Percentiles rank a stretch among this genome's conserved stretches.
Evolutionary conservation across 2,888 invertebrate species (phyloP).

Genomic region (Amorpha juglandis): DNA sequence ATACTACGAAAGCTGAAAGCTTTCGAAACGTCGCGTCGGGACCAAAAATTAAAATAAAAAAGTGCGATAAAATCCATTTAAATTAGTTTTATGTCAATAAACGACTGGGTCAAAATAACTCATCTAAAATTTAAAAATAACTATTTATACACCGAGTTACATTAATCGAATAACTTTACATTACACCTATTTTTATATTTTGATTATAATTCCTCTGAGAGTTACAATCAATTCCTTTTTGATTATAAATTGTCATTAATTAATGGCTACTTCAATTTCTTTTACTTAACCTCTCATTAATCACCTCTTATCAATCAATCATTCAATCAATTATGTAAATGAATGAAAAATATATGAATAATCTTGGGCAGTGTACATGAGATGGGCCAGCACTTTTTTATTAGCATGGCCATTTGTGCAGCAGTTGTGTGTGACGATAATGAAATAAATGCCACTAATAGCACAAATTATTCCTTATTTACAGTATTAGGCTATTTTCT

Average conservation of each 20-base stretch:
- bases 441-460: background rate
- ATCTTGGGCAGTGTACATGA: too few species aligned
- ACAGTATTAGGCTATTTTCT: conserved; percentile 1
- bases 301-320: too few species aligned
- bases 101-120: background rate
- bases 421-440: background rate
- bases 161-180: conserved; percentile 2
- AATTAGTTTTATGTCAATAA: too few species aligned
- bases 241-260: background rate
- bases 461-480: background rate
- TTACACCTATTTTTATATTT: background rate
- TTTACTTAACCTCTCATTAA: too few species aligned
- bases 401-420: too few species aligned
- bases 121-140: background rate
- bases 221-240: background rate
- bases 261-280: background rate
- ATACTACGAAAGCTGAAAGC: too few species aligned
- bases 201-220: background rate
- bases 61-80: too few species aligned
- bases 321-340: too few species aligned
- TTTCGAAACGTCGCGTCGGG: too few species aligned
- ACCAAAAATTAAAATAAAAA: too few species aligned
- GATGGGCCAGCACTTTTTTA: too few species aligned
- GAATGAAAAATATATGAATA: too few species aligned
- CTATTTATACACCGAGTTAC: background rate